Percentiles rank a stretch among this genome's conserved stretches.
These are phyloP conservation scores for Aphidius colemani DNA, from an alignment of 2,888 invertebrate genomes.

Conservation along the genomic window DNA sequence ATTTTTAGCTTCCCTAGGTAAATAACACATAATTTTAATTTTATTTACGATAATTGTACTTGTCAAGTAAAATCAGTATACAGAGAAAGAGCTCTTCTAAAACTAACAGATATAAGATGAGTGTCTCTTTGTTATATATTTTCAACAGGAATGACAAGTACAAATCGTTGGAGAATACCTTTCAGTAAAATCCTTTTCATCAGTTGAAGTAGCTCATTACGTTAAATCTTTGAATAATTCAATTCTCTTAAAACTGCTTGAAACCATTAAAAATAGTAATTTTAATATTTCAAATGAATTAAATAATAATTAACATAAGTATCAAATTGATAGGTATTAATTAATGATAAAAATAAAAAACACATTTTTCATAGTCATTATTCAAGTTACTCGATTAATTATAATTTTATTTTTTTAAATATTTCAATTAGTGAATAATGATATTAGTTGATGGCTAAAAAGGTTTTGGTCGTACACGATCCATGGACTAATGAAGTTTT, in stretches of 20 bases:
- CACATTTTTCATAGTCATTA: neutral
- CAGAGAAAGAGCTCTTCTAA: no score
- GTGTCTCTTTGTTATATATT: neutral
- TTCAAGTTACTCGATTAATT: neutral
- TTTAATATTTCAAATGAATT: neutral
- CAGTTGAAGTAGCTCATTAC: no score
- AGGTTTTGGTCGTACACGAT: neutral
- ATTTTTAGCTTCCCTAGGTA: neutral
- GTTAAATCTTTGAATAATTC: no score
- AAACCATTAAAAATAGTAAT: no score
- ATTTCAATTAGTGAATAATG: neutral
- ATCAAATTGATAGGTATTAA: neutral
- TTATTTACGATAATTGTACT: no score
- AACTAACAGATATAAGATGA: no score
- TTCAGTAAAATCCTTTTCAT: no score
- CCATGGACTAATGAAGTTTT: neutral
- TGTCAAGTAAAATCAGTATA: no score
- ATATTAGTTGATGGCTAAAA: conserved; percentile 6
- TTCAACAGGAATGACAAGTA: conserved; percentile 1
- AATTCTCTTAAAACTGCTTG: no score
- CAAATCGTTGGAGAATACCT: conserved; percentile 7
- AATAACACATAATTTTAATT: no score
- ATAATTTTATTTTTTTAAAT: conserved; percentile 2
- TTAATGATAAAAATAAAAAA: neutral
- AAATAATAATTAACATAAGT: conserved; percentile 11